Conservation (phyloP, 37 sponge, comb jelly and placozoan genomes). For the Geodia barretti region DNA sequence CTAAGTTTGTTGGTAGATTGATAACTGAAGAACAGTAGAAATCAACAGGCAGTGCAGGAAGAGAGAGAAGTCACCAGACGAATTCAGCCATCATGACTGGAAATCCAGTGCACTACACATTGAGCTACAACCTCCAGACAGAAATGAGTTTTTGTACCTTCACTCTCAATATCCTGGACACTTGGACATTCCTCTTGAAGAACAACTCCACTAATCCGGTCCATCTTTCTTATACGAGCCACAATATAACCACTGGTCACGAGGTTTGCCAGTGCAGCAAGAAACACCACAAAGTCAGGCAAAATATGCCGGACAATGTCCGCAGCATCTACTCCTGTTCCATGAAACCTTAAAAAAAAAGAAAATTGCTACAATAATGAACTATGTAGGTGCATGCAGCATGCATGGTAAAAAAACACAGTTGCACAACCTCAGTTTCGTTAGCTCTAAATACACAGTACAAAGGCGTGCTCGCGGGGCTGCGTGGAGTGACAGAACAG, state of each 20-base stretch:
- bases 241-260: conserved; percentile 1
- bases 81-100: no score
- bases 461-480: no score
- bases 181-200: neutral
- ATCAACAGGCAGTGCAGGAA: no score
- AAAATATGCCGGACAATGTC: conserved; percentile 69
- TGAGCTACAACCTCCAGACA: no score
- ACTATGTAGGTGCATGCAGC: neutral
- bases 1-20: no score
- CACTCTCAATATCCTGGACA: neutral
- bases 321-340: conserved; percentile 16
- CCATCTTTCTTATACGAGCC: neutral
- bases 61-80: no score
- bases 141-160: no score
- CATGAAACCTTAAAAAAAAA: neutral
- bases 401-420: neutral
- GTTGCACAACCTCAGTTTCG: no score
- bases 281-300: conserved; percentile 72
- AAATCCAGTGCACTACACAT: no score
- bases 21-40: no score
- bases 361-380: neutral
- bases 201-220: neutral
- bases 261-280: conserved; percentile 26
- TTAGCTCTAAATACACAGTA: no score
- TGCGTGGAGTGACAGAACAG: neutral